Base-by-base conservation (phyloP, 1,140 invertebrate genomes). In the Scaptomyza graminum region DNA sequence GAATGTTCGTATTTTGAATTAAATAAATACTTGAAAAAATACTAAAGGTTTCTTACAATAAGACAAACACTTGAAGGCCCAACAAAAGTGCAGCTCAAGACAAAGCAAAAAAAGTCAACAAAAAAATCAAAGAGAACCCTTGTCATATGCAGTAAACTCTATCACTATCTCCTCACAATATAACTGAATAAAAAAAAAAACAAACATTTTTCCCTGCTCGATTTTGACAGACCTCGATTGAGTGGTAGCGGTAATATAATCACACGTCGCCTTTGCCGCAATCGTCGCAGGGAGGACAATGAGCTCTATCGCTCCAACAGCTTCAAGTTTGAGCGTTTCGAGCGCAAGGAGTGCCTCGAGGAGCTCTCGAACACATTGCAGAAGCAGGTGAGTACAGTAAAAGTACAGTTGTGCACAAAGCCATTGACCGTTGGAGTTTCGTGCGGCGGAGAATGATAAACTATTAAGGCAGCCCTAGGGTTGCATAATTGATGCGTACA, bases 281-380 rank as follows among this genome's bases (percentile, higher is more conserved):
- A 93, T 12, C 91, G 93, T 28, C 93, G 94, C 44, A 92, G 94
- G n/a, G 94, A 95, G 74, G 95, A 96, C 93, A 96, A 96, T 92
- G 95, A 96, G 92, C 93, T 96, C 25, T 96, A 96, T 89, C 94
- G 96, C 60, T 96, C 95, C 69, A 96, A 96, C 87, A 96, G 95
- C 91, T 96, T 96, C 93, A 96, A 96, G 92, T 96, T 96, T 84
- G 95, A 96, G 91, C 93, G 95, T 47, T 96, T 96, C 87, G 94
- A 95, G 69, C 92, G 95, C 54, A 85, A 85, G 76, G 95, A 94
- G 68, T 94, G 95, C 57, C 94, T 95, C 73, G 89, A 92, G 59
- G 93, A 92, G 66, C 62, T 84, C 25, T 90, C 87, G 34, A 93
- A 93, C 49, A 93, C 92, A 47, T 89, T 93, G 60, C 92, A 92